Conservation (phyloP, 2,797 vertebrate genomes). For the Spheniscus humboldti region DNA sequence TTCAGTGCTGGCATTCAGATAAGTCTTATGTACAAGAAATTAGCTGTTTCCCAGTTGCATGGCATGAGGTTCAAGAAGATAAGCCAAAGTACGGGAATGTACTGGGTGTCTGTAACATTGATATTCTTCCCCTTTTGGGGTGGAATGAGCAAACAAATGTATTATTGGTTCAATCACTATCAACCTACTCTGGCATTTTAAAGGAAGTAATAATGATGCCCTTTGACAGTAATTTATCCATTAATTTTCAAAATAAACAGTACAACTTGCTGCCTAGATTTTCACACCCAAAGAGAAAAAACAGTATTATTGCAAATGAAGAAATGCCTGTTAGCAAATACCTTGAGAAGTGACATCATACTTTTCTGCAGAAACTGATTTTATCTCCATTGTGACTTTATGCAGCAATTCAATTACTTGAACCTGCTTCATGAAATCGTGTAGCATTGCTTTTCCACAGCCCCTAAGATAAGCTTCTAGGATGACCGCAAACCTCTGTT, state of each 20-base stretch:
- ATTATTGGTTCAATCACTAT: not conserved
- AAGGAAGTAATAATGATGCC: not conserved
- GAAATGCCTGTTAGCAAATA: slow-evolving; percentile 46
- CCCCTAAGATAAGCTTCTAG: slow-evolving; percentile 94
- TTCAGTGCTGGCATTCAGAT: not conserved
- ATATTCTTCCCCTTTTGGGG: not conserved
- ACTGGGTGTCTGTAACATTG: not conserved
- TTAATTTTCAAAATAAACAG: not conserved
- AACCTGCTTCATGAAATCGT: slow-evolving; percentile 92
- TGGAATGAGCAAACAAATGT: not conserved
- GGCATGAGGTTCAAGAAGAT: not conserved
- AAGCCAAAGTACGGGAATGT: not conserved
- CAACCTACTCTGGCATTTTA: not conserved
- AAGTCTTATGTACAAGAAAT: not conserved
- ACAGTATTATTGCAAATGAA: not conserved
- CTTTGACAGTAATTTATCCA: not conserved
- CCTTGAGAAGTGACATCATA: slow-evolving; percentile 94
- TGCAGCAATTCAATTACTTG: slow-evolving; percentile 91
- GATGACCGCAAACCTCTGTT: slow-evolving; percentile 93
- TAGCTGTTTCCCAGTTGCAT: not conserved
- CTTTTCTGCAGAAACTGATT: slow-evolving; percentile 90
- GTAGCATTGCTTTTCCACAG: slow-evolving; percentile 91
- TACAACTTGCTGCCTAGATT: not conserved
- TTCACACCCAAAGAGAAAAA: not conserved
- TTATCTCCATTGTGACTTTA: slow-evolving; percentile 93